phyloP scores from a whole-genome alignment of 2,113 vertebrate species.

The Heterotilapia buettikoferi region DNA sequence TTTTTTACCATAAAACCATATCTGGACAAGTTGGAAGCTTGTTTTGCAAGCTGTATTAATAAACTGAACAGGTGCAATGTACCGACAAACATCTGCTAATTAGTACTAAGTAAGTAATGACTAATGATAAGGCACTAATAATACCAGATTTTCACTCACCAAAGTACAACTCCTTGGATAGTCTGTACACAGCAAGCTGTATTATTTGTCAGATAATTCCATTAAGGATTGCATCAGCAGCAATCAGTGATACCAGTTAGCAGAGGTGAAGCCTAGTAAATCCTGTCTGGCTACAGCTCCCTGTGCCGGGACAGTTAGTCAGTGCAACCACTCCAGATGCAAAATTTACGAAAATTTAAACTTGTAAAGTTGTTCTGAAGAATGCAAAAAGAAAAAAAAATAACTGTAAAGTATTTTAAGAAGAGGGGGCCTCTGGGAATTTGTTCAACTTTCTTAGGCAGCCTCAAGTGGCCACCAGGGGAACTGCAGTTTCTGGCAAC shows the following conservation, averaged over 20 bases:
- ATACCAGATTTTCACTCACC: background rate
- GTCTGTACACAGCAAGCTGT: background rate
- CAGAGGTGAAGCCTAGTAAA: background rate
- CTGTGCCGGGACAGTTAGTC: background rate
- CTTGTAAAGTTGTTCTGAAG: background rate
- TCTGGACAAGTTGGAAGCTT: background rate
- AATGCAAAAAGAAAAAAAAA: fast-evolving
- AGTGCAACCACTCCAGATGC: background rate
- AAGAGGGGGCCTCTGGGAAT: background rate
- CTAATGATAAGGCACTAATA: background rate
- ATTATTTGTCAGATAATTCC: background rate
- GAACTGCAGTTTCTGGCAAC: background rate
- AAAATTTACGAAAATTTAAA: fast-evolving
- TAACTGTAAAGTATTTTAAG: background rate
- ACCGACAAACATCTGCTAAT: background rate
- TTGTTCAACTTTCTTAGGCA: background rate
- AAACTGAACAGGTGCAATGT: background rate
- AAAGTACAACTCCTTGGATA: background rate
- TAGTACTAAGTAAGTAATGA: background rate
- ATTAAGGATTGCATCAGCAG: background rate
- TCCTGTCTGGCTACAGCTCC: background rate
- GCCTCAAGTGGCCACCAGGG: background rate
- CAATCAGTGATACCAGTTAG: background rate
- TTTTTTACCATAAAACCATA: background rate
- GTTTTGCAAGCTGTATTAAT: background rate